phyloP scores from a whole-genome alignment of 2,888 invertebrate genomes.

The Erebia epiphron region DNA sequence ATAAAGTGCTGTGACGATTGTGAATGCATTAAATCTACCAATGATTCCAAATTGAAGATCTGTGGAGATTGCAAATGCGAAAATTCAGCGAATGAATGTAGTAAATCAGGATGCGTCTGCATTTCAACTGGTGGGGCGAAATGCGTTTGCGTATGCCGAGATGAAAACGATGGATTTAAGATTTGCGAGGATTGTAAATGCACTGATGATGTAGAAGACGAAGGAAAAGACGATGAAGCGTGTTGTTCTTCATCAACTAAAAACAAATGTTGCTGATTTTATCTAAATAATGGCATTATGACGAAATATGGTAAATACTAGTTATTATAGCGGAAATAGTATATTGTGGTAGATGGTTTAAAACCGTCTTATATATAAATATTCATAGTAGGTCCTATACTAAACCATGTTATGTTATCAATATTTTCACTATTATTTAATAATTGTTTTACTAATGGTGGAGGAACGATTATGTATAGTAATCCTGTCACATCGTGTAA shows the following conservation, averaged over 20 bases:
- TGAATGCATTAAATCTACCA: conserved; percentile 37
- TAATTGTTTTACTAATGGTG: too few relatives aligned
- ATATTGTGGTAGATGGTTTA: too few relatives aligned
- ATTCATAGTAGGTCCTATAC: too few relatives aligned
- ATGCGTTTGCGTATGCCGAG: conserved; percentile 35
- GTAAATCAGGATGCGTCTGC: conserved; percentile 35
- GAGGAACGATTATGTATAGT: too few relatives aligned
- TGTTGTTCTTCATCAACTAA: conserved; percentile 1
- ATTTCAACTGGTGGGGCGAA: conserved; percentile 28
- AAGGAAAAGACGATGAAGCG: neutral
- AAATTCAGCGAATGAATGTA: neutral
- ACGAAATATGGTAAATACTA: neutral
- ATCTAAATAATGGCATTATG: neutral
- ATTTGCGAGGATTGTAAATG: neutral
- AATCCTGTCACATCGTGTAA: too few relatives aligned
- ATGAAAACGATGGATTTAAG: conserved; percentile 18
- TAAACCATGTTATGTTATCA: too few relatives aligned
- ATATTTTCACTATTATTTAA: too few relatives aligned
- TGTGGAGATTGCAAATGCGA: neutral
- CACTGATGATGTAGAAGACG: neutral
- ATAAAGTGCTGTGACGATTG: conserved; percentile 46
- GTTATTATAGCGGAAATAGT: neutral
- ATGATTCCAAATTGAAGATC: neutral
- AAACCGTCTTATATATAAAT: too few relatives aligned
- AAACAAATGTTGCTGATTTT: conserved; percentile 9